A percentile compares a stretch with the other conserved stretches of the same genome.
Conservation (phyloP, 2,113 vertebrate genomes). For the Pseudorasbora parva region DNA sequence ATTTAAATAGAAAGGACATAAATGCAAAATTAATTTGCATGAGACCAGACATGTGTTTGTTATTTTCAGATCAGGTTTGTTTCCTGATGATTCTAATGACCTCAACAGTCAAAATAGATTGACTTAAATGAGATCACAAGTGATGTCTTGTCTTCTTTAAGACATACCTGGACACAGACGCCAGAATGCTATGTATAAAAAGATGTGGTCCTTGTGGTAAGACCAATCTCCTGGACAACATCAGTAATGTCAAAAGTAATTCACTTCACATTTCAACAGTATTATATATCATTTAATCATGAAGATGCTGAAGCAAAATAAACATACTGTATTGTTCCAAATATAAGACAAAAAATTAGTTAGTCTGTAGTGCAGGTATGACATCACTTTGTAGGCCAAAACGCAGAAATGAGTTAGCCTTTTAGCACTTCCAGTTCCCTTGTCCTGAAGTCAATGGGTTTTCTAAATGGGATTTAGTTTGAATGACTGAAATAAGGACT, state of each 20-base stretch:
- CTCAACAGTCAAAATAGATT: conserved; percentile 45
- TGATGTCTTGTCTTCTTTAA: background rate
- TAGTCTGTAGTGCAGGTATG: no score
- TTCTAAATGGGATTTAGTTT: no score
- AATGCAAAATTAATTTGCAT: conserved; percentile 12
- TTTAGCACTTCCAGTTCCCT: no score
- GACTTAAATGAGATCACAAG: conserved; percentile 44
- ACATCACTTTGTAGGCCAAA: no score
- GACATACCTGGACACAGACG: conserved; percentile 13
- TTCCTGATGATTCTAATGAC: background rate
- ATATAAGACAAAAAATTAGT: no score
- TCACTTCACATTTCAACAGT: background rate
- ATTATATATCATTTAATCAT: background rate
- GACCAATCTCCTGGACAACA: conserved; percentile 43
- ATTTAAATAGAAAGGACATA: background rate
- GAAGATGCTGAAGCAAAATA: background rate
- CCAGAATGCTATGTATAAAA: conserved; percentile 12
- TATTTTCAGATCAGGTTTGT: conserved; percentile 40
- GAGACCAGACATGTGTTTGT: conserved; percentile 54
- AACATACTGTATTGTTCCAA: background rate
- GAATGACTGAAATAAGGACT: no score
- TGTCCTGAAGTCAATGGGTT: no score
- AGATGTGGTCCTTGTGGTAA: background rate
- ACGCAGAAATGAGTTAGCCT: no score
- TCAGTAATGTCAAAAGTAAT: conserved; percentile 53